phyloP scores from a whole-genome alignment of 2,797 vertebrate genomes.

The Perodicticus potto region DNA sequence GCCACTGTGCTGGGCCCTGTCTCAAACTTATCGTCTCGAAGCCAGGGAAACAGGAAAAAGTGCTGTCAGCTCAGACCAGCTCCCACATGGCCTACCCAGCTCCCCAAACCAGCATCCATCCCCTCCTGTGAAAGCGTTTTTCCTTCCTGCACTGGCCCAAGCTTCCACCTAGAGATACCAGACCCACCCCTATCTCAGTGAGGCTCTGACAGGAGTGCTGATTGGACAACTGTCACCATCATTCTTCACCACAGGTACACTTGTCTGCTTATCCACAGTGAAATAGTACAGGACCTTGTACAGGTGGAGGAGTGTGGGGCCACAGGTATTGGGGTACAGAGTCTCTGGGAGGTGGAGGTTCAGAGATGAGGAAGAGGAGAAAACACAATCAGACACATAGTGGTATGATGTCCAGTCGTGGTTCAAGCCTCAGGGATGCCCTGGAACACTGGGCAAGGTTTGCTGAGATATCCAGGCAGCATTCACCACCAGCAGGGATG shows the following conservation, averaged over 20 bases:
- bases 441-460: not conserved
- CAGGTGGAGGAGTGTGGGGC: not conserved
- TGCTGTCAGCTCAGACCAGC: not conserved
- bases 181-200: not conserved
- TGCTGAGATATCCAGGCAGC: not conserved
- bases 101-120: conserved; percentile 51
- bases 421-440: not conserved
- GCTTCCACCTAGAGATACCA: not conserved
- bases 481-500: not conserved
- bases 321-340: not conserved
- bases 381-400: not conserved
- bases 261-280: not conserved
- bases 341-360: not conserved
- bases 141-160: not conserved
- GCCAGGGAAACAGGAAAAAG: conserved; percentile 65
- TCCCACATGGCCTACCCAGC: not conserved
- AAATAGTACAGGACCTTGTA: not conserved
- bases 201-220: too few species aligned
- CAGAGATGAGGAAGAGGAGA: not conserved
- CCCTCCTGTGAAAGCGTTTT: conserved; percentile 19
- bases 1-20: conserved; percentile 61
- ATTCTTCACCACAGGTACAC: not conserved
- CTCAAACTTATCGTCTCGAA: conserved; percentile 71
- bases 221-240: not conserved
- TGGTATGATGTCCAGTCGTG: not conserved